A percentile compares a stretch with the other conserved stretches of the same genome.
Conservation (phyloP, 2,888 invertebrate genomes). For the Ellobium chinense region DNA sequence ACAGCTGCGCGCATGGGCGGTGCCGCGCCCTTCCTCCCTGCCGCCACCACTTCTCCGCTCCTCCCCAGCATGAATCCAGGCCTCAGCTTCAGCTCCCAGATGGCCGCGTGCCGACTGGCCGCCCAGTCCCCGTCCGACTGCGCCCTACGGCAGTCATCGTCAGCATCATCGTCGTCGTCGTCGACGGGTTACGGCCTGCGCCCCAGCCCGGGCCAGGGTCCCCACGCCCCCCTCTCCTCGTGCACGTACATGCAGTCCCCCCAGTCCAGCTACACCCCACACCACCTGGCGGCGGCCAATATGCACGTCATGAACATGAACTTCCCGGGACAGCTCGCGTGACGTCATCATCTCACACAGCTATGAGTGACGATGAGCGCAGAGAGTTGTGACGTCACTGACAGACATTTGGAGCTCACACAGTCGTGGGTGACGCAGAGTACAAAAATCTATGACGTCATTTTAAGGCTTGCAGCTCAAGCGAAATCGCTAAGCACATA, state of each 20-base stretch:
- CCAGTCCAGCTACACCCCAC: slow-evolving; percentile 72
- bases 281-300: slow-evolving; percentile 71
- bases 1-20: slow-evolving; percentile 41
- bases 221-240: slow-evolving; percentile 67
- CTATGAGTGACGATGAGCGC: not conserved
- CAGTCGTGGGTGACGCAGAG: too few relatives aligned
- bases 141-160: slow-evolving; percentile 61
- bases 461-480: too few relatives aligned
- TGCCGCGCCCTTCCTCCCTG: slow-evolving; percentile 42
- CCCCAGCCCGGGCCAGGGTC: slow-evolving; percentile 60
- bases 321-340: slow-evolving; percentile 73
- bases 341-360: slow-evolving; percentile 43
- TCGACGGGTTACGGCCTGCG: slow-evolving; percentile 68
- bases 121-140: slow-evolving; percentile 56
- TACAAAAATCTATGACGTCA: too few relatives aligned
- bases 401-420: too few relatives aligned
- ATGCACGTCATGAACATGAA: slow-evolving; percentile 77
- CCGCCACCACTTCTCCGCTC: slow-evolving; percentile 34
- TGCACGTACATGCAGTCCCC: slow-evolving; percentile 76
- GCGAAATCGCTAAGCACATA: too few relatives aligned
- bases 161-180: slow-evolving; percentile 51
- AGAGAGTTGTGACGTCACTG: too few relatives aligned
- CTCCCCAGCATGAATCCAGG: slow-evolving; percentile 41
- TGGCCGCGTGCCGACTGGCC: slow-evolving; percentile 53
- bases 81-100: slow-evolving; percentile 58